Evolutionary conservation across 92 coral and sea anemone genomes (phyloP).

Genomic region (Anthopleura xanthogrammica): DNA sequence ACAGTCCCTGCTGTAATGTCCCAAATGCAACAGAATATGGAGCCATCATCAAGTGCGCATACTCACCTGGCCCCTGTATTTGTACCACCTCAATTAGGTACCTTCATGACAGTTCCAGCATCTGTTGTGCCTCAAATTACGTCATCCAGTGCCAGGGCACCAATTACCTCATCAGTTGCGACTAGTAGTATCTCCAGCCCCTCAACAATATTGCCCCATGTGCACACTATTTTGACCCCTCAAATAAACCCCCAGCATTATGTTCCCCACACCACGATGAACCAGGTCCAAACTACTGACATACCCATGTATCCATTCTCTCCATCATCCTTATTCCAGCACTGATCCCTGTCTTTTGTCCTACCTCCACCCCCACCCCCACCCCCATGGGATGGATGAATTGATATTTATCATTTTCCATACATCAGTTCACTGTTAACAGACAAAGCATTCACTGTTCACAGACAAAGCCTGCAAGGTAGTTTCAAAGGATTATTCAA

Average conservation of each 20-base stretch:
- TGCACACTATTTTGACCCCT: slow-evolving; percentile 54
- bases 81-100: slow-evolving; percentile 24
- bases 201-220: slow-evolving; percentile 48
- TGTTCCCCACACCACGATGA: slow-evolving; percentile 16
- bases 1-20: slow-evolving; percentile 8
- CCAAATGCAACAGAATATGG: neutral
- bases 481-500: too few species aligned
- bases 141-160: neutral
- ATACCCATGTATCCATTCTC: slow-evolving; percentile 50
- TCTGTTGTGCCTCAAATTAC: slow-evolving; percentile 17
- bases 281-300: slow-evolving; percentile 16
- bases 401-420: too few species aligned
- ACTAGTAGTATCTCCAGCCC: slow-evolving; percentile 5
- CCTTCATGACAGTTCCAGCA: slow-evolving; percentile 5
- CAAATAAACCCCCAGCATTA: slow-evolving; percentile 23
- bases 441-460: too few species aligned
- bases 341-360: neutral
- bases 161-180: neutral
- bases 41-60: neutral
- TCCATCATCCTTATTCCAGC: slow-evolving; percentile 35
- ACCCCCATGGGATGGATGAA: too few species aligned
- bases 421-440: too few species aligned
- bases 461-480: too few species aligned
- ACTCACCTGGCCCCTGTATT: slow-evolving; percentile 15
- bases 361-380: neutral